These are phyloP conservation scores for Automeris io DNA, from an alignment of 2,888 invertebrate species.

Conservation along the genomic window DNA sequence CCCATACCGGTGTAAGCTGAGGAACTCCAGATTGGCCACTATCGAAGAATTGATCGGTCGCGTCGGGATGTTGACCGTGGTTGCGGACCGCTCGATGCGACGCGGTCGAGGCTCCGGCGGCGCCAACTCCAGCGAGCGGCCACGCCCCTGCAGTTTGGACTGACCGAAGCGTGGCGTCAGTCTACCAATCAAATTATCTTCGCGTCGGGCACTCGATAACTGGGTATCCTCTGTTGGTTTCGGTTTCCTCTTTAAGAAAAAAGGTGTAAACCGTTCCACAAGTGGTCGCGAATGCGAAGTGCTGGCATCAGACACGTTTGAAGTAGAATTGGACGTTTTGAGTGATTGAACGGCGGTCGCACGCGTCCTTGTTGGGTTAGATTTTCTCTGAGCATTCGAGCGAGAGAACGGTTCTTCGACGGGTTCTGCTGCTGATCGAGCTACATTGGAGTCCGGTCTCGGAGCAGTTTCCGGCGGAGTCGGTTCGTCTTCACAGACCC, in stretches of 20 bases:
- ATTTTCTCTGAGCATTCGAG: constrained; percentile 61
- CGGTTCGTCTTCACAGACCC: constrained; percentile 60
- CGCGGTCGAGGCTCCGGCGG: constrained; percentile 34
- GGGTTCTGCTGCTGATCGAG: constrained; percentile 11
- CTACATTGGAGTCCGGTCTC: not conserved
- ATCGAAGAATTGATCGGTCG: constrained; percentile 58
- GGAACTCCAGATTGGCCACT: constrained; percentile 61
- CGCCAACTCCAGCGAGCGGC: constrained; percentile 61
- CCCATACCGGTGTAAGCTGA: constrained; percentile 67
- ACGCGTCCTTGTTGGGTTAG: constrained; percentile 61
- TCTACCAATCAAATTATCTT: constrained; percentile 62
- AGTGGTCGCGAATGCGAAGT: constrained; percentile 48
- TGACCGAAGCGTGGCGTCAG: constrained; percentile 67
- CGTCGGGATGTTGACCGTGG: constrained; percentile 54
- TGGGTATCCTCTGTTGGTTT: constrained; percentile 46
- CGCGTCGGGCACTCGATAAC: constrained; percentile 30
- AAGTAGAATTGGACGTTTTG: constrained; percentile 64
- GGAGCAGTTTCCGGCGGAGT: constrained; percentile 23
- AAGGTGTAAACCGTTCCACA: constrained; percentile 65
- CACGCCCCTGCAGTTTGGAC: constrained; percentile 58
- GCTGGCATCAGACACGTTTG: constrained; percentile 62
- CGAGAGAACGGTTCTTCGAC: constrained; percentile 52
- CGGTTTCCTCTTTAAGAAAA: constrained; percentile 63
- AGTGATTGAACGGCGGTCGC: constrained; percentile 41
- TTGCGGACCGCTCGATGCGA: constrained; percentile 64